Base-by-base conservation (phyloP, 1,140 invertebrate genomes). In the Drosophila carrolli region DNA sequence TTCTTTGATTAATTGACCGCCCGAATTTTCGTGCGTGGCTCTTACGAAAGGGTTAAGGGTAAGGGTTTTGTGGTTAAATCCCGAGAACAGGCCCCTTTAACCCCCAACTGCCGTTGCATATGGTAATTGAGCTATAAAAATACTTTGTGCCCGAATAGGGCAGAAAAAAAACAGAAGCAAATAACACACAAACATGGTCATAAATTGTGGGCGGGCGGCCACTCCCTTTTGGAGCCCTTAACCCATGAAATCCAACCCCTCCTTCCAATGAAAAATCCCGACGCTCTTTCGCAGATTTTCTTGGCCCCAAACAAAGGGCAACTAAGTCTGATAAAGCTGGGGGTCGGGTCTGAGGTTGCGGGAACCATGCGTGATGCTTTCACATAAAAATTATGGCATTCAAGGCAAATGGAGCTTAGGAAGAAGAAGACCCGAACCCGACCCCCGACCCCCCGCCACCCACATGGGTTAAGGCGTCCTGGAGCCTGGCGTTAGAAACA, bases 351-450 rank as follows among this genome's bases (percentile, higher is more conserved):
- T 11, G 40, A 44, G 32, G 41, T 40, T 40, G 54, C 38, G 57
- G 38, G 62, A 59, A 55, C 58, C 85, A 90, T 89, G 84, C 84
- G 84, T 89, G 84, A 89, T 89, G 85, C 85, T 81, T 89, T 89
- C 84, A 90, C 81, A 89, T 89, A 90, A 89, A 90, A 89, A 81
- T 89, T 85, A 89, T 89, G 84, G 70, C 81, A 89, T 90, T 89
- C 85, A 81, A 76, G 81, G 70, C 81, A 90, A 89, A 89, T 89
- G 84, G 85, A 85, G 84, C 85, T 89, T 85, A 90, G 59, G 35
- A 50, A 44, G 55, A 56, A 44, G 55, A 65, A 48, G 63, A 60
- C 47, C 59, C 56, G 35, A 40, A 47, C 75, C 63, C 23, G 23
- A 23, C 23, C 29, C 29, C 8, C 2, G 14, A 5, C 7, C 37